phyloP scores from a whole-genome alignment of 1,140 invertebrate species.

The Microplitis demolitor region DNA sequence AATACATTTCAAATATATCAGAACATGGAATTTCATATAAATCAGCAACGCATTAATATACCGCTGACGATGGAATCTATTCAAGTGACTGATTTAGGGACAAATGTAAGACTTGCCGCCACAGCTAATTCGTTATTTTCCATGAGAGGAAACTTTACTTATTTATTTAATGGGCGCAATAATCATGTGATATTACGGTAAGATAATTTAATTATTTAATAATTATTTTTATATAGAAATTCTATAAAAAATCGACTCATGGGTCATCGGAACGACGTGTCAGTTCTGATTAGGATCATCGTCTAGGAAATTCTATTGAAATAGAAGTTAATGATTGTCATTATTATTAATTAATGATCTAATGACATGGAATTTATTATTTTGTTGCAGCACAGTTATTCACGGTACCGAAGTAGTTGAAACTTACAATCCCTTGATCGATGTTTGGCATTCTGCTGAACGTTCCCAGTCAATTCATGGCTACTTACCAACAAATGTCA shows the following conservation, averaged over 20 bases:
- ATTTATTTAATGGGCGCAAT: slow-evolving; percentile 56
- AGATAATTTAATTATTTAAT: slow-evolving; percentile 12
- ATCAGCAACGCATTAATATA: slow-evolving; percentile 61
- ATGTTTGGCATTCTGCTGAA: slow-evolving; percentile 66
- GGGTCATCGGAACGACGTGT: no score
- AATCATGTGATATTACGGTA: slow-evolving; percentile 66
- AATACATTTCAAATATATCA: slow-evolving; percentile 52
- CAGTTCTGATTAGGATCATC: no score
- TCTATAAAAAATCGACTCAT: no score
- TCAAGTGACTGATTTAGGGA: slow-evolving; percentile 64
- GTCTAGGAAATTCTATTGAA: no score
- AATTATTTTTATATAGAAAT: neutral
- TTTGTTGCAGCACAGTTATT: slow-evolving; percentile 61
- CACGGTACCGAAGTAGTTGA: slow-evolving; percentile 64
- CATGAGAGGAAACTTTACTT: slow-evolving; percentile 64
- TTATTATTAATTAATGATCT: slow-evolving; percentile 16
- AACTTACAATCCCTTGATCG: slow-evolving; percentile 65
- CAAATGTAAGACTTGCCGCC: slow-evolving; percentile 59
- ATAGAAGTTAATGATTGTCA: no score
- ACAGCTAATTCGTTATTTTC: slow-evolving; percentile 63
- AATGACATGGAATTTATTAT: neutral
- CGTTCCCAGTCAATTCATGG: slow-evolving; percentile 65
- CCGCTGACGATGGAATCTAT: slow-evolving; percentile 58
- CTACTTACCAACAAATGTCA: slow-evolving; percentile 64
- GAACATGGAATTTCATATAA: slow-evolving; percentile 62